Evolutionary conservation across 2,113 vertebrate genomes (phyloP).

Genomic region (Oophaga pumilio): DNA sequence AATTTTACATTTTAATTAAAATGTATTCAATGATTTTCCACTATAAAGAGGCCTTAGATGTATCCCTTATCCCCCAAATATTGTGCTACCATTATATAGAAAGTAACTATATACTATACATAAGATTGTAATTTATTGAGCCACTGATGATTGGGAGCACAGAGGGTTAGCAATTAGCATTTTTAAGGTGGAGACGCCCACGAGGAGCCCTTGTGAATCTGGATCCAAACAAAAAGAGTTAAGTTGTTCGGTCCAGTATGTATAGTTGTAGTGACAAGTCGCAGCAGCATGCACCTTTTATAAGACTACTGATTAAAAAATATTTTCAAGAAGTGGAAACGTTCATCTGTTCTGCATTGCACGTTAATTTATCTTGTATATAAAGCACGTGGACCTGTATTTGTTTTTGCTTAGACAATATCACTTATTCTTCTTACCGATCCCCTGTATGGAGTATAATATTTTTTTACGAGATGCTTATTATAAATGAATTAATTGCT

Average conservation of each 20-base stretch:
- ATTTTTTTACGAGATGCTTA: constrained; percentile 25
- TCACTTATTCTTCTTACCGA: neutral
- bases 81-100: neutral
- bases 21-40: neutral
- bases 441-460: neutral
- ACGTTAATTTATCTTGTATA: neutral
- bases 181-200: neutral
- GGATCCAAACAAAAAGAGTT: neutral
- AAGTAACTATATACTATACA: neutral
- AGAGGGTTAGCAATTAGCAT: neutral
- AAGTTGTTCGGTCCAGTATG: neutral
- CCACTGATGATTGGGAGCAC: neutral
- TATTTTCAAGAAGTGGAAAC: neutral
- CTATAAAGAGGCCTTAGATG: neutral
- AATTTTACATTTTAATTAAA: neutral
- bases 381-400: constrained; percentile 16
- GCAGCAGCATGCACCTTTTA: neutral
- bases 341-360: neutral
- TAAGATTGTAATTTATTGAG: neutral
- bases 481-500: constrained; percentile 3
- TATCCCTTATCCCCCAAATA: neutral
- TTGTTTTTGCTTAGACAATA: neutral
- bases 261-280: neutral
- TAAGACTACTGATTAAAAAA: neutral
- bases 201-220: neutral